Evolutionary conservation across 2,113 vertebrate species (phyloP).

Genomic region (Orcinus orca): DNA sequence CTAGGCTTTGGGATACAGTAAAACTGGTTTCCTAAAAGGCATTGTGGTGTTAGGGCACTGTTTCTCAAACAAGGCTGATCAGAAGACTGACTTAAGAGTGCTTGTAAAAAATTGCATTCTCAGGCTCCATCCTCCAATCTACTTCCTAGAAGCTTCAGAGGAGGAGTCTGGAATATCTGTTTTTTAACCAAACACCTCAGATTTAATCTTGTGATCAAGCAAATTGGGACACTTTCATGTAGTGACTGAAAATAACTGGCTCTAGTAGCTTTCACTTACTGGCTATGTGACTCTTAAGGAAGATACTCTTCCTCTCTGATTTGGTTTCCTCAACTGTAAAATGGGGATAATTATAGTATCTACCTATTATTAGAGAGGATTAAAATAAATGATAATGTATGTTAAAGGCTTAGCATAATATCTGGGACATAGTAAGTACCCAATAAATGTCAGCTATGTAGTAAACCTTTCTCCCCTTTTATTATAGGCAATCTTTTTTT

Average conservation of each 20-base stretch:
- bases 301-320: background rate
- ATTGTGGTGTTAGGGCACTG: background rate
- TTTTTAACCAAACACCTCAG: background rate
- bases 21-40: background rate
- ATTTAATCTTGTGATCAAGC: background rate
- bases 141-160: background rate
- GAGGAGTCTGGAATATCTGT: background rate
- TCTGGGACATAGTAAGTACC: background rate
- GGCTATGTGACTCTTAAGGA: background rate
- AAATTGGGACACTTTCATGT: background rate
- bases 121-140: background rate
- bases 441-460: background rate
- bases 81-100: background rate
- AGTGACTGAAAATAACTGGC: background rate
- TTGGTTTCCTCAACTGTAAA: background rate
- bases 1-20: background rate
- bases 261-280: background rate
- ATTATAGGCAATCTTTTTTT: background rate
- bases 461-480: background rate
- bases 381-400: constrained; percentile 10
- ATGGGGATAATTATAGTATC: background rate
- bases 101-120: background rate
- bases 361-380: background rate
- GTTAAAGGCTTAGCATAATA: background rate
- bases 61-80: background rate